A percentile compares a stretch with the other conserved stretches of the same genome.
Conservation (phyloP, 2,888 invertebrate species). For the Balanococcus diminutus region DNA sequence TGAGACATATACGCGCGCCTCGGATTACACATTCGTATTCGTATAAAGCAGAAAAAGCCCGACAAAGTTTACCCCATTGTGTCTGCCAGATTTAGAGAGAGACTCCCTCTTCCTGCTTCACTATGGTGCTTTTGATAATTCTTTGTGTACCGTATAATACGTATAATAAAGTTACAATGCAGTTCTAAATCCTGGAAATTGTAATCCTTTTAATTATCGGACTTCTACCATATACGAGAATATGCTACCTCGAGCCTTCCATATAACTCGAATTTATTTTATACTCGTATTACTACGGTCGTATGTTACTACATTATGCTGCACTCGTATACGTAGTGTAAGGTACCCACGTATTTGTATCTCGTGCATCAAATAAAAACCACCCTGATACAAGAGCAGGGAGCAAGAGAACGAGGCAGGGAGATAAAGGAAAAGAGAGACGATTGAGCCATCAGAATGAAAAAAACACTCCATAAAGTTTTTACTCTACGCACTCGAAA, state of each 20-base stretch:
- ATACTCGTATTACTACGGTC: not conserved
- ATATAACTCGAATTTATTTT: not conserved
- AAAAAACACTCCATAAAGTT: slow-evolving; percentile 29
- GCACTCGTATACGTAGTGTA: not conserved
- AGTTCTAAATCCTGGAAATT: not conserved
- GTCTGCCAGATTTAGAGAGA: not conserved
- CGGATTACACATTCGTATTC: not conserved
- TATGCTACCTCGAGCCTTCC: not conserved
- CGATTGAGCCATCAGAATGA: slow-evolving; percentile 25
- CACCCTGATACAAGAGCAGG: not conserved
- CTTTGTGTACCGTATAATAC: not conserved
- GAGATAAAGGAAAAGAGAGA: too few species aligned
- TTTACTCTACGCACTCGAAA: not conserved
- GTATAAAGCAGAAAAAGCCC: not conserved
- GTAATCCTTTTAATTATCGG: slow-evolving; percentile 41
- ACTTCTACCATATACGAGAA: too few species aligned
- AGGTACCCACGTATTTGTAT: not conserved
- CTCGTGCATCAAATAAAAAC: not conserved
- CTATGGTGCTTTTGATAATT: not conserved
- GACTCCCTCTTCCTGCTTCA: not conserved
- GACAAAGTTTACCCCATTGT: slow-evolving; percentile 25
- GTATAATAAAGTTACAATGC: slow-evolving; percentile 13
- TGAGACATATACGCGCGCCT: not conserved
- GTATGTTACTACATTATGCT: not conserved
- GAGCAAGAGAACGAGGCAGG: not conserved